Evolutionary conservation across 2,113 vertebrate genomes (phyloP), one percentile per base, ranked within the genome.

Genomic region (Pogonocichla stellata): DNA sequence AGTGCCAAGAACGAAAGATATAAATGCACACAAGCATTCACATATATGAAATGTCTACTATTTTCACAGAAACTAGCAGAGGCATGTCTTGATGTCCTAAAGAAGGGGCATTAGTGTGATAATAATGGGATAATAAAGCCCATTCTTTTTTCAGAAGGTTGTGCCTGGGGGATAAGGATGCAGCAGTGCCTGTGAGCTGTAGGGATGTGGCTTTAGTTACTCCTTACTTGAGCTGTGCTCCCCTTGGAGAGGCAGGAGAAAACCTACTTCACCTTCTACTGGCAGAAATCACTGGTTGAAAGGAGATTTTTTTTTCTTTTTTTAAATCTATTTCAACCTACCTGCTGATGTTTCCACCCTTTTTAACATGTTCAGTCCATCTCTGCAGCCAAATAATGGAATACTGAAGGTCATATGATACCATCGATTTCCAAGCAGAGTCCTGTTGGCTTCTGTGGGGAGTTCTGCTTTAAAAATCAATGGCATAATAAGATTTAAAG

Each of bases 401-500:
- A 83, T 71, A 73, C 19, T 82, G 92, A 42, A 72, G 56, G 65
- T 51, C 2, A 0, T 45, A 80, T 86, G 56, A 33, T 66, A n/a
- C 26, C 42, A 95, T 96, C 0, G 36, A 90, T 94, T 93, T 93
- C 67, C 43, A 78, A 40, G 64, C 51, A 43, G 40, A 91, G 12
- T 36, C 62, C 71, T 80, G 6, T 56, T 77, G 58, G 58, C 70
- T 94, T 82, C 70, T 80, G 45, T 54, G 42, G 77, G 31, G 80
- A 95, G 64, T 65, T 90, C 40, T 75, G 20, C 38, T 90, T 72
- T 83, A 80, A 94, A 94, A 94, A 95, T 96, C 92, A 74, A 83
- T 94, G 74, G 17, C 19, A n/a, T 89, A 86, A 92, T 93, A 71
- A 56, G 87, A 91, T 80, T 93, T 75, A 88, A 80, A 90, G 93